Evolutionary conservation across 2,797 vertebrate species (phyloP), one percentile per base, ranked within the genome.

Genomic region (Acipenser ruthenus): DNA sequence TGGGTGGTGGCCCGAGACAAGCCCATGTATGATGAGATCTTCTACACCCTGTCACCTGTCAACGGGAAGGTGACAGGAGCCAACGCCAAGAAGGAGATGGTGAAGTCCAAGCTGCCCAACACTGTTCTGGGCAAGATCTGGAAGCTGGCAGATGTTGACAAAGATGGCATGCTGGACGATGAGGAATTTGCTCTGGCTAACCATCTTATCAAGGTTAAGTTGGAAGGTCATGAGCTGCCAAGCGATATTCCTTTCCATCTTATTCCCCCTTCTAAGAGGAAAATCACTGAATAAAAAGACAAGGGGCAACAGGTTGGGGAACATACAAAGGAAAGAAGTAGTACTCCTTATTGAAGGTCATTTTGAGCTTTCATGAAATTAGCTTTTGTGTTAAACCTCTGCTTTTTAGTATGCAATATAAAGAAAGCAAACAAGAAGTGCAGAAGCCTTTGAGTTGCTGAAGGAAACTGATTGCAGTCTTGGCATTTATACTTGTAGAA

Each of bases 121-220:
- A 91, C 85, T 0, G 88, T 91, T 10, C 82, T 91, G 70, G 89
- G 90, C 60, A 91, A 90, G 78, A 90, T 91, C 66, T 92, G 90
- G 90, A 91, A 90, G 79, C 84, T 92, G 70, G 85, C 90, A 0
- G 90, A 92, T 78, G 84, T 91, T 1, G 87, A 92, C 80, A 90
- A 89, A 77, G 90, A 92, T n/a, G 90, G 90, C 65, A 87, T 92
- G 37, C 37, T 37, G 37, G 37, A 37, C 5, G 37, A 37, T 37
- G 37, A 37, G 37, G 37, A 37, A 37, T 37, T 37, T 37, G 37
- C 37, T 37, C 37, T 37, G 83, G 96, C 96, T 62, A 98, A 99
- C 79, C 96, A 99, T 80, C 92, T 99, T 79, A 99, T 99, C 70
- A 98, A 97, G 77, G 93, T 99, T 75, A 99, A 99, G 86, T 83